Conservation (phyloP, 2,888 invertebrate genomes). For the Drosophila mettleri region DNA sequence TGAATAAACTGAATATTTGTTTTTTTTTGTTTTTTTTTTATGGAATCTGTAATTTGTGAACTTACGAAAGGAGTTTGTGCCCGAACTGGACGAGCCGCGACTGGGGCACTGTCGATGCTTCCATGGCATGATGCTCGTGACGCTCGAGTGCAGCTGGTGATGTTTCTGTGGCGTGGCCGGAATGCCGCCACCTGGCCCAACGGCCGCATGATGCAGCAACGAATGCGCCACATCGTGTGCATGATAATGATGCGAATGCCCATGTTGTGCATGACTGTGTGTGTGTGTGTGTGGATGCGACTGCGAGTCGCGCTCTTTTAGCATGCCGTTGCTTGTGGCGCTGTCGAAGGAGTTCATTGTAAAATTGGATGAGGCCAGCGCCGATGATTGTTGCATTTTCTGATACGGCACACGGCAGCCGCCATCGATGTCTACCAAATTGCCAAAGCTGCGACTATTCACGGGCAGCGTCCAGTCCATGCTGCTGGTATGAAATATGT, state of each 20-base stretch:
- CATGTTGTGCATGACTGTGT: conserved; percentile 35
- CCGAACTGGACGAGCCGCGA: conserved; percentile 84
- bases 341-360: conserved; percentile 79
- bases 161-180: conserved; percentile 79
- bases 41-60: conserved; percentile 27
- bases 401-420: conserved; percentile 80
- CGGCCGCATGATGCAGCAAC: conserved; percentile 53
- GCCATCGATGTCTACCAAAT: conserved; percentile 80
- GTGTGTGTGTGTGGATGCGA: conserved; percentile 21
- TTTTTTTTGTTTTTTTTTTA: no score
- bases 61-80: conserved; percentile 85
- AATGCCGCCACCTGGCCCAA: conserved; percentile 42
- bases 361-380: conserved; percentile 70
- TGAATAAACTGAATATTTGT: no score
- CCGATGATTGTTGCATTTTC: conserved; percentile 73
- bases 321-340: conserved; percentile 66
- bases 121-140: conserved; percentile 85
- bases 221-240: conserved; percentile 61
- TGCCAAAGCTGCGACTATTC: conserved; percentile 81
- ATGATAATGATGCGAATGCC: conserved; percentile 70
- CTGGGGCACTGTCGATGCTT: conserved; percentile 85
- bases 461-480: conserved; percentile 71
- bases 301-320: conserved; percentile 81
- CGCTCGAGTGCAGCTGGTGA: conserved; percentile 81
- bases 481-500: conserved; percentile 76